These are phyloP conservation scores for Syngnathus typhle DNA, from an alignment of 2,113 vertebrate genomes.

Conservation along the genomic window DNA sequence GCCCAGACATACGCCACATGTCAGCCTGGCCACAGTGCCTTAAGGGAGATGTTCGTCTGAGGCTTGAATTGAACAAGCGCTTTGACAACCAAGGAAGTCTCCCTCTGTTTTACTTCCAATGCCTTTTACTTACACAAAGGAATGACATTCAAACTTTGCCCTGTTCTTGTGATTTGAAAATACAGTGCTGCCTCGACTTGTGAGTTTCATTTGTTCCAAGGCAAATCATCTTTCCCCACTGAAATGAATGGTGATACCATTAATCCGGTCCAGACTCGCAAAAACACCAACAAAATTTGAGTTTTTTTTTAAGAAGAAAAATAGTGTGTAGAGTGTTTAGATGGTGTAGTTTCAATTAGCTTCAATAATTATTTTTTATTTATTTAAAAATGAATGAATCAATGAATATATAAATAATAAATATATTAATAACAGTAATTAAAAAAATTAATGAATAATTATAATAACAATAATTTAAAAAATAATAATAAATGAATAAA, in stretches of 20 bases:
- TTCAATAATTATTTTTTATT: no score
- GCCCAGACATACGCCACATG: constrained; percentile 68
- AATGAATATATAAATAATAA: no score
- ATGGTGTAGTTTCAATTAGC: no score
- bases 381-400: no score
- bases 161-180: not conserved
- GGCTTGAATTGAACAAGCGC: constrained; percentile 40
- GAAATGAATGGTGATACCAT: not conserved
- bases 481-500: not conserved
- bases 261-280: not conserved
- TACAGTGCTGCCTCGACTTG: not conserved
- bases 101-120: constrained; percentile 22
- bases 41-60: constrained; percentile 47
- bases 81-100: constrained; percentile 38
- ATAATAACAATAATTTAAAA: no score
- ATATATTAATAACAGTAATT: no score
- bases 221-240: not conserved
- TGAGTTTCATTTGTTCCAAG: not conserved
- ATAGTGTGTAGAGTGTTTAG: no score
- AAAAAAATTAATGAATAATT: no score
- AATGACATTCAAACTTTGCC: not conserved
- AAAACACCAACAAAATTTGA: no score
- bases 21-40: constrained; percentile 49
- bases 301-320: no score
- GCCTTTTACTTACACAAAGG: not conserved